These are phyloP conservation scores for Dryobates pubescens DNA, from an alignment of 2,797 vertebrate species.

Conservation along the genomic window DNA sequence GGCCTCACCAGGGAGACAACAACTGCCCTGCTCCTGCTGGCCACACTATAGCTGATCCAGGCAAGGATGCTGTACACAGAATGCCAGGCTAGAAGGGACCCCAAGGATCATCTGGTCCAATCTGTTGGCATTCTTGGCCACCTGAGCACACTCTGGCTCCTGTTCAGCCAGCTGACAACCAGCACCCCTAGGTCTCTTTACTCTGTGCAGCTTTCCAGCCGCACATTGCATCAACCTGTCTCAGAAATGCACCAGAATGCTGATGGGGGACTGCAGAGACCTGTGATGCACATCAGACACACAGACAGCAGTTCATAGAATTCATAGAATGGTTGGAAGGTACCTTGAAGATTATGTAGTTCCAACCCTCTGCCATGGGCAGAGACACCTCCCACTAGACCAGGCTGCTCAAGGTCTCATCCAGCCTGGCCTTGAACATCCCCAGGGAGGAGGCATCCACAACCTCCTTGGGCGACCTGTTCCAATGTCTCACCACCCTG, in stretches of 20 bases:
- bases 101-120: no score
- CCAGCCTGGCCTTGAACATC: no score
- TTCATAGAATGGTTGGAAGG: no score
- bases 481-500: no score
- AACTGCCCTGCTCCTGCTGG: neutral
- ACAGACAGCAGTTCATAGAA: neutral
- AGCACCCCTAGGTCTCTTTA: neutral
- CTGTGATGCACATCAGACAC: neutral
- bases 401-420: no score
- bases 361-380: no score
- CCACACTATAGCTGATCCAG: neutral
- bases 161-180: neutral
- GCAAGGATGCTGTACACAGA: neutral
- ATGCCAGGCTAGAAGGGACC: no score
- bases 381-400: no score
- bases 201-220: neutral
- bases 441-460: no score
- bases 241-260: neutral
- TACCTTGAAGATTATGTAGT: no score
- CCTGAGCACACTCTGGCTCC: neutral
- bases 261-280: neutral
- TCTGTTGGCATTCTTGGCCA: neutral
- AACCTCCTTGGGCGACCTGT: no score
- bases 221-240: neutral
- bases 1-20: neutral